Base-by-base conservation (phyloP, 2,797 vertebrate species). In the Cynopterus sphinx region DNA sequence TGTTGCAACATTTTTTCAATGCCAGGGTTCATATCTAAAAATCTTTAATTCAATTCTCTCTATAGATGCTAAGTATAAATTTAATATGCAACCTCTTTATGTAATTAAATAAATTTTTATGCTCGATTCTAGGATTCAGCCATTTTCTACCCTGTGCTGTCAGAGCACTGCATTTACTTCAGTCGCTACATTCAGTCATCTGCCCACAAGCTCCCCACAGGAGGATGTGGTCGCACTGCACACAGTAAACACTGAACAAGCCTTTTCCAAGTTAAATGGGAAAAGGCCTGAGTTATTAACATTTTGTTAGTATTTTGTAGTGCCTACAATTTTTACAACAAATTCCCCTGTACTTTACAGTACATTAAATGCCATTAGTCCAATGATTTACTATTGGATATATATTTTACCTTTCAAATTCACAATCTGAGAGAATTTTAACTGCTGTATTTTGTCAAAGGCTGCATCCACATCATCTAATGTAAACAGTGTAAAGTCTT, bases 351-450 rank as follows among this genome's bases (percentile, higher is more conserved):
- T 28, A 46, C 28, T 94, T 95, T 96, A 63, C 51, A 81, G 55
- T 67, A 82, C 7, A 28, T 57, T 82, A 86, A 92, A 77, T 13
- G 12, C 6, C 22, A n/a, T 53, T 49, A 57, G 16, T 73, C 39
- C 82, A 67, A 63, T 4, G 51, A 49, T 36, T 43, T 36, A 28
- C 85, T 41, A 68, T 1, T 79, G 3, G 41, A 91, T 63, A 81
- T 49, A 12, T 46, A 57, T 55, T 95, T 98, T 98, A 99, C 99
- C 99, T 99, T 99, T 99, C 95, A 99, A 98, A 97, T 99, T 99
- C 85, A 99, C 99, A 97, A 99, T 99, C 98, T 99, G 99, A 95
- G 99, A 99, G 98, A 99, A 99, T 97, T 99, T 99, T 78, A 99
- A 97, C 97, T 99, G 99, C 49, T 99, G 99, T 98, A 99, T 99